A percentile compares a stretch with the other conserved stretches of the same genome.
These are phyloP conservation scores for Hydrocynus forskahlii DNA, from an alignment of 2,797 vertebrate genomes.

Conservation along the genomic window DNA sequence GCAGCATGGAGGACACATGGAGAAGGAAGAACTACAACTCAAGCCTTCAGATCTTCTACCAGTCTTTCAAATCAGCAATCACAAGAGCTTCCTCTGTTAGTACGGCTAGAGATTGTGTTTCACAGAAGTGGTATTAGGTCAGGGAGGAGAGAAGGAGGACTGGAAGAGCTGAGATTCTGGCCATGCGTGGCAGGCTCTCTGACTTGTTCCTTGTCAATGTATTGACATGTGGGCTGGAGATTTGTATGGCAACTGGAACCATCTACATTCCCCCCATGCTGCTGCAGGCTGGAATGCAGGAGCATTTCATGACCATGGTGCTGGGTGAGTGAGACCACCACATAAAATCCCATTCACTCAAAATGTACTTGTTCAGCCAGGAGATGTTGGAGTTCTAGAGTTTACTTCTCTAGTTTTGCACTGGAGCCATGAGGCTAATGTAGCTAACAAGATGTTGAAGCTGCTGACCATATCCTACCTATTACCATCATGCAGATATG, in stretches of 20 bases:
- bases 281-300: conserved; percentile 84
- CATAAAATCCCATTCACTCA: no score
- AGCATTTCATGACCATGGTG: conserved; percentile 91
- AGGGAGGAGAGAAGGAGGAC: conserved; percentile 2
- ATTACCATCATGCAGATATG: no score
- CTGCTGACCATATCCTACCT: neutral
- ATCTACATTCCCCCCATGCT: conserved; percentile 85
- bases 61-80: neutral
- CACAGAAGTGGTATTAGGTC: neutral
- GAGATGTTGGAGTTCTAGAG: neutral
- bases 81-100: neutral
- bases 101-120: neutral
- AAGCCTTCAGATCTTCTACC: neutral
- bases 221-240: conserved; percentile 86
- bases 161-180: conserved; percentile 5
- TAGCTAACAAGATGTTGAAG: no score
- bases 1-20: neutral
- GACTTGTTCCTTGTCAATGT: conserved; percentile 84
- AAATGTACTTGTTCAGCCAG: neutral
- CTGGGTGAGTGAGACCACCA: conserved; percentile 76
- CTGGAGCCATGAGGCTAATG: no score
- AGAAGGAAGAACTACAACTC: neutral
- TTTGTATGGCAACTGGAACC: conserved; percentile 85
- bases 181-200: conserved; percentile 65
- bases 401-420: neutral